Evolutionary conservation across 1,140 invertebrate species (phyloP).

Genomic region (silkworm (Bombyx mori)): ASM3026992v2 NC_085110.1:17520001-17520500

Average conservation of each 20-base stretch:
- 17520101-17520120: conserved; percentile 62
- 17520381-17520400: background rate
- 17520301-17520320: conserved; percentile 98
- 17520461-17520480: conserved; percentile 95
- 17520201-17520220: conserved; percentile 44
- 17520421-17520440: conserved; percentile 71
- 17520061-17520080: conserved; percentile 40
- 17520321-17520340: conserved; percentile 93
- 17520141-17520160: conserved; percentile 56
- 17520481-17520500: conserved; percentile 97
- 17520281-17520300: conserved; percentile 91
- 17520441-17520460: conserved; percentile 98
- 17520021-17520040: conserved; percentile 69
- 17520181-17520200: conserved; percentile 41
- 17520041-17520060: conserved; percentile 66
- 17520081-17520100: conserved; percentile 66
- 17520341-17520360: conserved; percentile 95
- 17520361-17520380: conserved; percentile 12
- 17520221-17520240: conserved; percentile 41
- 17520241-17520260: conserved; percentile 68
- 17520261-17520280: conserved; percentile 84
- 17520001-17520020: conserved; percentile 55
- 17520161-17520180: conserved; percentile 25
- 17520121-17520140: conserved; percentile 65
- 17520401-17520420: background rate